Conservation (phyloP, 2,888 invertebrate genomes). For the Nowickia ferox region DNA sequence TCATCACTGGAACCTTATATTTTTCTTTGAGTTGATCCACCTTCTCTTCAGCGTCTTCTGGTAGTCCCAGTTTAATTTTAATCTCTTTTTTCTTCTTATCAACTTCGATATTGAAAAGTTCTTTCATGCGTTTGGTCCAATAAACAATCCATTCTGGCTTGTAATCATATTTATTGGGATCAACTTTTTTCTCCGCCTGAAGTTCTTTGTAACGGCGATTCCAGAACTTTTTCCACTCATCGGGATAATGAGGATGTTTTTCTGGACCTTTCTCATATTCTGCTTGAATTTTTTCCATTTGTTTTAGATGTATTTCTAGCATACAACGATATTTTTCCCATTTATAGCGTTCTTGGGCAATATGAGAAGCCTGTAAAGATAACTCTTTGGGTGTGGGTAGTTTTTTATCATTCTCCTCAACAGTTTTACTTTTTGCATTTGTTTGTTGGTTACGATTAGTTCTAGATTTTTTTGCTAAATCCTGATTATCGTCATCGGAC, state of each 20-base stretch:
- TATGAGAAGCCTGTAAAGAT: constrained; percentile 81
- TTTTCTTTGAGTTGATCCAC: constrained; percentile 81
- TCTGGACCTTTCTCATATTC: constrained; percentile 93
- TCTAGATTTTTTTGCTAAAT: constrained; percentile 74
- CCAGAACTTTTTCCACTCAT: constrained; percentile 96
- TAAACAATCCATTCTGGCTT: constrained; percentile 94
- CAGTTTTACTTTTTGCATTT: constrained; percentile 75
- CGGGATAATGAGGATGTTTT: constrained; percentile 93
- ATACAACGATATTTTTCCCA: constrained; percentile 84
- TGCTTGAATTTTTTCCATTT: constrained; percentile 87
- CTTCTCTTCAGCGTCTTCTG: constrained; percentile 83
- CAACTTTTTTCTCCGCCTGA: constrained; percentile 86
- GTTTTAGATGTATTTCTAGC: constrained; percentile 80
- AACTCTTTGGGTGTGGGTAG: constrained; percentile 81
- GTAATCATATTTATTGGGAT: constrained; percentile 91
- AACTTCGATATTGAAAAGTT: constrained; percentile 89
- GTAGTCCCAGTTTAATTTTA: constrained; percentile 85
- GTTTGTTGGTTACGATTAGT: constrained; percentile 74
- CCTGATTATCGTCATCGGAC: constrained; percentile 76
- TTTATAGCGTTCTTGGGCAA: constrained; percentile 84
- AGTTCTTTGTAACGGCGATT: constrained; percentile 91
- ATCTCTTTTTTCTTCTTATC: constrained; percentile 88
- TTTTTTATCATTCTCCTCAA: constrained; percentile 72
- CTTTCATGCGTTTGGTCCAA: constrained; percentile 93
- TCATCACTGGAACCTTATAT: constrained; percentile 78